These are phyloP conservation scores for Vidua macroura DNA, from an alignment of 2,113 vertebrate species.

Conservation along the genomic window DNA sequence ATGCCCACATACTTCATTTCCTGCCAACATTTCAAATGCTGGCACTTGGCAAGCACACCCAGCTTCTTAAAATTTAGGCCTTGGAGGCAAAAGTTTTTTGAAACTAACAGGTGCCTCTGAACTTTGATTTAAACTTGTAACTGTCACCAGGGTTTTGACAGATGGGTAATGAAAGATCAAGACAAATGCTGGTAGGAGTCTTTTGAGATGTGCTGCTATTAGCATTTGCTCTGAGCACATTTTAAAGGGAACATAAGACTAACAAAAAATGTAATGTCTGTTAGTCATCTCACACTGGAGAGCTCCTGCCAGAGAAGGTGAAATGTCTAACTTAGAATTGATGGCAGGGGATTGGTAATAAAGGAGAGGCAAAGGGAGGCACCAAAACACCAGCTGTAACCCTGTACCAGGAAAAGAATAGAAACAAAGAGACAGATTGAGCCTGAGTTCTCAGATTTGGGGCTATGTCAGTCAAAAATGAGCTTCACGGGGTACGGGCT, in stretches of 20 bases:
- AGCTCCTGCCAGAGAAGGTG: constrained; percentile 25
- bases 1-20: neutral
- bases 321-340: constrained; percentile 30
- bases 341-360: constrained; percentile 1
- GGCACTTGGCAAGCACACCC: neutral
- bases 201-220: constrained; percentile 55
- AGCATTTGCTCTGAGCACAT: constrained; percentile 48
- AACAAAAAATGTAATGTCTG: constrained; percentile 55
- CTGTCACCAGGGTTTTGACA: constrained; percentile 57
- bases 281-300: constrained; percentile 45
- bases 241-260: constrained; percentile 39
- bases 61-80: neutral
- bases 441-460: neutral
- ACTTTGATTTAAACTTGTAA: constrained; percentile 44
- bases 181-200: constrained; percentile 51
- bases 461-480: neutral
- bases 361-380: neutral
- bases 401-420: neutral
- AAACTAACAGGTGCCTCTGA: constrained; percentile 34
- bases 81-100: constrained; percentile 26
- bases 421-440: neutral
- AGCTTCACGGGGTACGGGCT: accelerated
- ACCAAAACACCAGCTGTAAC: neutral
- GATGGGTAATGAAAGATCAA: constrained; percentile 57
- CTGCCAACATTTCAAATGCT: neutral